phyloP scores from a whole-genome alignment of 2,113 vertebrate species.

The Progne subis region DNA sequence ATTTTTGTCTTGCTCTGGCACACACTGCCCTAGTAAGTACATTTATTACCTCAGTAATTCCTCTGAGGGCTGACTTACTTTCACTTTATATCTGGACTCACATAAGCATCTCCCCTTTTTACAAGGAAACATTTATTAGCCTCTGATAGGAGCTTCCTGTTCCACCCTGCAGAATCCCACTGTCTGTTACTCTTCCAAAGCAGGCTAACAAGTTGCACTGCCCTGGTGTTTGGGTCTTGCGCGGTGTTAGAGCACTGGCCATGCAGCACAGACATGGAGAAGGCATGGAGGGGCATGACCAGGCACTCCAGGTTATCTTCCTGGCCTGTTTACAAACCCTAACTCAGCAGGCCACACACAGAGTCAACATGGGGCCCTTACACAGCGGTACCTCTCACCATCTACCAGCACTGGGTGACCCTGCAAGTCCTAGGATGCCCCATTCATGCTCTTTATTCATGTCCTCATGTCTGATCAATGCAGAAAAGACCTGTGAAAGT shows the following conservation, averaged over 20 bases:
- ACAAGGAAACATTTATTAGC: slow-evolving; percentile 49
- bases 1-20: slow-evolving; percentile 48
- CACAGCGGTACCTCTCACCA: neutral
- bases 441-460: neutral
- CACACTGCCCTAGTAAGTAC: slow-evolving; percentile 60
- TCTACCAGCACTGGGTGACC: neutral
- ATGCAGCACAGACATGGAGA: rapidly evolving
- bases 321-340: neutral
- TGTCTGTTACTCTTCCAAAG: neutral
- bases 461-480: neutral
- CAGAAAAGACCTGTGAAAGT: neutral
- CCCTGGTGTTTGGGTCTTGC: rapidly evolving
- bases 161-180: neutral
- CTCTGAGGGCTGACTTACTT: slow-evolving; percentile 59
- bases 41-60: slow-evolving; percentile 59
- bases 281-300: rapidly evolving
- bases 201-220: neutral
- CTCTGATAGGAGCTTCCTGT: slow-evolving; percentile 23
- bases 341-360: neutral
- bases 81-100: slow-evolving; percentile 55
- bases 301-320: rapidly evolving
- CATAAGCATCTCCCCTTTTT: slow-evolving; percentile 43
- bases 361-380: neutral
- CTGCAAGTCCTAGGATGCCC: neutral
- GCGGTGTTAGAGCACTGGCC: rapidly evolving